Evolutionary conservation across 1,140 invertebrate species (phyloP), one percentile per base, ranked within the genome.

Genomic region (Microplitis mediator): DNA sequence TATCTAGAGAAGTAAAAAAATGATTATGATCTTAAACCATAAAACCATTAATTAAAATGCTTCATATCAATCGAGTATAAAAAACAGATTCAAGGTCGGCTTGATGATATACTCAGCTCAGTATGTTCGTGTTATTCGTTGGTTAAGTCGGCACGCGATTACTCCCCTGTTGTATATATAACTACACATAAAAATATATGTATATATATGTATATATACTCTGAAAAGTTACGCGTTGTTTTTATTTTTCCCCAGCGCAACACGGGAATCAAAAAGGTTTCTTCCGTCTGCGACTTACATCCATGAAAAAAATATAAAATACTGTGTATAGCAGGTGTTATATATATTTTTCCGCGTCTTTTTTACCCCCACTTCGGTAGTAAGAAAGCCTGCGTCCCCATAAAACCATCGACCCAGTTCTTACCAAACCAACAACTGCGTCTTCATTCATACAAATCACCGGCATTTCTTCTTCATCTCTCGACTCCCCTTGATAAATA

Each of bases 371-470:
- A 23, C 56, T 63, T 5, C 14, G n/a, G 54, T 36, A 8, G 13
- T 56, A 56, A 35, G 9, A 23, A 50, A 58, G 36, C 35, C 69
- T 5, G 9, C n/a, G 8, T 58, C 68, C 56, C 58, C 34, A 32
- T 35, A 62, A 32, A 23, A 34, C 60, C 32, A 50, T 61, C 69
- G 69, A 71, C 69, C 69, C 61, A 71, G 60, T 71, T 71, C 51
- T 50, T 71, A 54, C 69, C 69, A 45, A 45, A 45, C 39, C 39
- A 45, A 45, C 39, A 36, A 62, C 69, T 35, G 45, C 58, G 31
- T 71, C 60, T 71, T 71, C 69, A 71, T 71, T 71, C 69, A 71
- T 71, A 71, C 69, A 70, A 62, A 71, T 71, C 36, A 50, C 69
- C 36, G 58, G 60, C 23, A 71, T 71, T 34, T 13, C 45, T 50